Evolutionary conservation across 2,113 vertebrate genomes (phyloP).

Genomic region (Cyprinodon variegatus): DNA sequence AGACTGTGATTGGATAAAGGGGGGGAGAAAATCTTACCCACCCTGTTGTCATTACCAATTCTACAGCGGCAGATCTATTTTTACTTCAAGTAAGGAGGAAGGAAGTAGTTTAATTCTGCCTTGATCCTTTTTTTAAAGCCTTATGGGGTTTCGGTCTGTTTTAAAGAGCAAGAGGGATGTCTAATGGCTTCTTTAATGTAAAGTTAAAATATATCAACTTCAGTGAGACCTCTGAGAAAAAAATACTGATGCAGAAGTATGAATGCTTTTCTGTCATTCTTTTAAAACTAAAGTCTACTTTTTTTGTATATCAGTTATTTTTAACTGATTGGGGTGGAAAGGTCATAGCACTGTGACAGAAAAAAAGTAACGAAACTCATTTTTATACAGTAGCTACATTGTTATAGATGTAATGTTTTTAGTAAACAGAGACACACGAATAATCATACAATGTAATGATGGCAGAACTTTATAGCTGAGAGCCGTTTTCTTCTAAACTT

Average conservation of each 20-base stretch:
- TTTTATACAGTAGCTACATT: not conserved
- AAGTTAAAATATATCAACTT: slow-evolving; percentile 63
- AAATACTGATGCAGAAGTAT: slow-evolving; percentile 37
- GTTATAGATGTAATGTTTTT: not conserved
- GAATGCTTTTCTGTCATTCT: slow-evolving; percentile 24
- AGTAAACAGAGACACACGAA: not conserved
- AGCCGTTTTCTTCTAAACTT: not conserved
- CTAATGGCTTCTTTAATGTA: slow-evolving; percentile 68
- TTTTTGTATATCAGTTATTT: slow-evolving; percentile 19
- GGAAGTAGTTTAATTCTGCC: slow-evolving; percentile 72
- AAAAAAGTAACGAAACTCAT: not conserved
- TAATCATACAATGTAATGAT: not conserved
- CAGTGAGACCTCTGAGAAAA: slow-evolving; percentile 41
- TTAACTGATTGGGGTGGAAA: slow-evolving; percentile 8
- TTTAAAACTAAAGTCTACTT: slow-evolving; percentile 22
- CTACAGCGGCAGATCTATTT: slow-evolving; percentile 71
- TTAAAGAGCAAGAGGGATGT: slow-evolving; percentile 36
- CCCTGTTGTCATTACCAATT: slow-evolving; percentile 74
- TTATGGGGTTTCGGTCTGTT: slow-evolving; percentile 50
- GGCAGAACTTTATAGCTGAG: not conserved
- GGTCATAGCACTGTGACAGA: not conserved
- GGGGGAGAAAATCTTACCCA: slow-evolving; percentile 48
- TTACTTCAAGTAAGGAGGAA: slow-evolving; percentile 71
- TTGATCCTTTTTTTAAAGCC: slow-evolving; percentile 70
- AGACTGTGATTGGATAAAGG: slow-evolving; percentile 71